Evolutionary conservation across 2,797 vertebrate genomes (phyloP), one percentile per base, ranked within the genome.

Genomic region (Stomatorhinus walkeri): DNA sequence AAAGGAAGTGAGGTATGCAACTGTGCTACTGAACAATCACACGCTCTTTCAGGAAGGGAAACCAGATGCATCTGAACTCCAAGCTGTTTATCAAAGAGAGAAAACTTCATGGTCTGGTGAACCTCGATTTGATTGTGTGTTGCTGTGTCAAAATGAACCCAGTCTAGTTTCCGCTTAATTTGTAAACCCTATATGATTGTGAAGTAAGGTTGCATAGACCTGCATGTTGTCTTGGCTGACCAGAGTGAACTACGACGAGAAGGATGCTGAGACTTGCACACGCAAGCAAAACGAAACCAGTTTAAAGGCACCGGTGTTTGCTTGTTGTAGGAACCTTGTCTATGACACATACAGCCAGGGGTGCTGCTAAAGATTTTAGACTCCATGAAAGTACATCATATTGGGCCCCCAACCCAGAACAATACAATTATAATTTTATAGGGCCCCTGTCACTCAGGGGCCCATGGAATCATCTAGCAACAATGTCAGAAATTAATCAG

Each of bases 1-100:
- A 93, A 94, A 95, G 94, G 94, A 96, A 94, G 93, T 93, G 92
- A 93, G 94, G 96, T 96, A 94, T 96, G 95, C 95, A 92, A 90
- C 91, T 88, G 89, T 4, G 28, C 52, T 36, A 22, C 32, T 88
- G 32, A 46, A 79, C 56, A 51, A 76, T 89, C 84, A 87, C 85
- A 36, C 10, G 64, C 51, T 43, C 48, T 59, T 81, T 87, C 28
- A 87, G 85, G 89, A 87, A 86, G 36, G 83, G 48, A 89, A 86
- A 86, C 88, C 83, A 86, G 83, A 40, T 40, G 32, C 32, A 22
- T 32, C 46, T 28, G n/a, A 19, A 5, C 40, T 52, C 8, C 10
- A 14, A 76, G 48, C 48, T 51, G 10, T n/a, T 28, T 52, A 14
- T 51, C 46, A 76, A 24, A 43, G 19, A 9, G 32, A 46, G 64